phyloP scores from a whole-genome alignment of 2,113 vertebrate species.

The Vidua macroura region DNA sequence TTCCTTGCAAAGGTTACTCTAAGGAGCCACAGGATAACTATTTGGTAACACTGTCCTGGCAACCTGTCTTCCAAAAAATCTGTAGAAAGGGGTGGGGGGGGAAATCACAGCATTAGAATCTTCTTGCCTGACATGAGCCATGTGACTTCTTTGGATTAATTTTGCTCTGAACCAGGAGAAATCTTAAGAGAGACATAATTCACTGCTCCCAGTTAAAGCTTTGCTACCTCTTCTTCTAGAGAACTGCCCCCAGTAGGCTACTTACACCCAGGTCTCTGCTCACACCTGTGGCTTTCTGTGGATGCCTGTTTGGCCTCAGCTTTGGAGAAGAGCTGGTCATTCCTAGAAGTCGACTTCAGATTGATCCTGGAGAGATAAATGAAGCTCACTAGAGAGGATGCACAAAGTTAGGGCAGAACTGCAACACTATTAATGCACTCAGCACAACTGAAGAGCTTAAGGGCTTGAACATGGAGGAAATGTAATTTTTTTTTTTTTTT shows the following conservation, averaged over 20 bases:
- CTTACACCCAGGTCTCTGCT: not conserved
- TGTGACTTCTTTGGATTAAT: not conserved
- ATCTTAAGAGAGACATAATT: not conserved
- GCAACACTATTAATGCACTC: not conserved
- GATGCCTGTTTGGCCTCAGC: not conserved
- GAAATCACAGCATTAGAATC: not conserved
- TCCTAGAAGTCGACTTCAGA: not conserved
- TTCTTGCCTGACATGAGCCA: not conserved
- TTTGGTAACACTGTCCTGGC: not conserved
- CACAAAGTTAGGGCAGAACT: not conserved
- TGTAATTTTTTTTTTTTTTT: not conserved
- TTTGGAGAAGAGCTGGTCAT: not conserved
- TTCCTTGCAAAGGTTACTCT: constrained; percentile 1
- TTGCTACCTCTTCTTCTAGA: not conserved
- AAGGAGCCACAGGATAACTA: not conserved
- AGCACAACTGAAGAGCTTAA: not conserved
- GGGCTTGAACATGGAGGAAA: not conserved
- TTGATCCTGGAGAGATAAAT: not conserved
- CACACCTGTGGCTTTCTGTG: not conserved
- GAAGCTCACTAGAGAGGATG: not conserved
- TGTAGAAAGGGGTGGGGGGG: not conserved
- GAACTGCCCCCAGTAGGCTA: not conserved
- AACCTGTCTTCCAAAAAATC: not conserved
- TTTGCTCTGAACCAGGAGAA: not conserved
- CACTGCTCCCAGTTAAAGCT: not conserved